A percentile compares a stretch with the other conserved stretches of the same genome.
phyloP scores from a whole-genome alignment of 2,113 vertebrate species.

The Urocynchramus pylzowi region DNA sequence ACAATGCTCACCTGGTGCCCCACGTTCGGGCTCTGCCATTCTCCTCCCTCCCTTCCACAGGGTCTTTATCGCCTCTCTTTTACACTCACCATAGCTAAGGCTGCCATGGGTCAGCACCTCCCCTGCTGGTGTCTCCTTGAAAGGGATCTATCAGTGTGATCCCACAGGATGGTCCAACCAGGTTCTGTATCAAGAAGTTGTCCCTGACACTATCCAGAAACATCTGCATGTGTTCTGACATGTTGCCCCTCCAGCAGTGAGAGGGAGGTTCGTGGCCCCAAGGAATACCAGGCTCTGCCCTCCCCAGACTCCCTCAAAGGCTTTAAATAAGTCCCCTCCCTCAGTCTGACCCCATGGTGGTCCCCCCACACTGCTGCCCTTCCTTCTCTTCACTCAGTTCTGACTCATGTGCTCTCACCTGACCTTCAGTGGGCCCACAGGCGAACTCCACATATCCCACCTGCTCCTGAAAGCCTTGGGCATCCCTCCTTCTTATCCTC shows the following conservation, averaged over 20 bases:
- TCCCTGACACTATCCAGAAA: not conserved
- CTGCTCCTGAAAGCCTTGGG: not conserved
- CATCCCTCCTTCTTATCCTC: not conserved
- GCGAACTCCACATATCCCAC: not conserved
- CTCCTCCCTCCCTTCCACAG: not conserved
- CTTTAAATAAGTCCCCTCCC: not conserved
- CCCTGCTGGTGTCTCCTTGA: not conserved
- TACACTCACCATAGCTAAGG: not conserved
- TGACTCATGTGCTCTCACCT: not conserved
- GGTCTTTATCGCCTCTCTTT: not conserved
- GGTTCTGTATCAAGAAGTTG: not conserved
- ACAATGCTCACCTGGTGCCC: not conserved
- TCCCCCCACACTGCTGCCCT: not conserved
- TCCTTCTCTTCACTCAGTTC: not conserved
- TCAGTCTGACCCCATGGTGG: not conserved
- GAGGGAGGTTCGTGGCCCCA: too few species aligned
- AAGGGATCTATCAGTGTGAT: not conserved
- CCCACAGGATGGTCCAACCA: not conserved
- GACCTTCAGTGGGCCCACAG: not conserved
- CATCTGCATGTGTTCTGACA: fast-evolving
- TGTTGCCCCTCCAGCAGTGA: not conserved
- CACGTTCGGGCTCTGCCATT: fast-evolving
- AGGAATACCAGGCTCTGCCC: not conserved
- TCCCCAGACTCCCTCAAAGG: fast-evolving
- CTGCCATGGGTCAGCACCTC: not conserved